Evolutionary conservation across 2,113 vertebrate genomes (phyloP), one percentile per base, ranked within the genome.

Genomic region (Menura novaehollandiae): DNA sequence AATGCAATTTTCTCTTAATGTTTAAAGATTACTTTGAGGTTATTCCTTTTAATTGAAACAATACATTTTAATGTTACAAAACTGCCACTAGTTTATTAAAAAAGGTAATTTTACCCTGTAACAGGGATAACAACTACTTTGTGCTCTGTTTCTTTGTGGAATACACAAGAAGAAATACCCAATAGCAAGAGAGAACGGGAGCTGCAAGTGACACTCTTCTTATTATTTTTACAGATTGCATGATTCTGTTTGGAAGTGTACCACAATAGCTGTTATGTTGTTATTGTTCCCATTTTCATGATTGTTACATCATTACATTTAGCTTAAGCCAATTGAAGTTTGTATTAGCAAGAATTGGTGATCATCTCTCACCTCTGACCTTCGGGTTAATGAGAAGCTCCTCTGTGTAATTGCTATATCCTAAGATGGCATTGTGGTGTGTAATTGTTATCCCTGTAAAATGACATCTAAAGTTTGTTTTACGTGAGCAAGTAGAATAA

Each of bases 381-480:
- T 97, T 95, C 75, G 95, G 85, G 97, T 97, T 98, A 98, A 98
- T 98, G 92, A 97, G 90, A 97, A 97, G 93, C 94, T 98, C 52
- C 77, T 96, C 67, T 87, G 68, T 88, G 55, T 97, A 98, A 98
- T 87, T 98, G 88, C 75, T 97, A 35, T 96, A 81, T 95, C 79
- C 97, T 96, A 96, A 97, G 88, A 96, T 75, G 75, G 39, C 62
- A 72, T 27, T 96, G 67, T 79, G 51, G 85, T 96, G 51, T 97
- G 89, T 91, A 97, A 97, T 97, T 87, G 96, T 98, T 95, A 97
- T 96, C 20, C 30, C 90, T 96, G 67, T 96, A 97, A 98, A 98
- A 95, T 97, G 92, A 94, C 95, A 97, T 98, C 98, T 97, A 97
- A 98, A 97, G 94, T 98, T 98, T 97, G 95, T 97, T 98, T 98